Evolutionary conservation across 2,113 vertebrate genomes (phyloP).

Genomic region (Leptodactylus fuscus): DNA sequence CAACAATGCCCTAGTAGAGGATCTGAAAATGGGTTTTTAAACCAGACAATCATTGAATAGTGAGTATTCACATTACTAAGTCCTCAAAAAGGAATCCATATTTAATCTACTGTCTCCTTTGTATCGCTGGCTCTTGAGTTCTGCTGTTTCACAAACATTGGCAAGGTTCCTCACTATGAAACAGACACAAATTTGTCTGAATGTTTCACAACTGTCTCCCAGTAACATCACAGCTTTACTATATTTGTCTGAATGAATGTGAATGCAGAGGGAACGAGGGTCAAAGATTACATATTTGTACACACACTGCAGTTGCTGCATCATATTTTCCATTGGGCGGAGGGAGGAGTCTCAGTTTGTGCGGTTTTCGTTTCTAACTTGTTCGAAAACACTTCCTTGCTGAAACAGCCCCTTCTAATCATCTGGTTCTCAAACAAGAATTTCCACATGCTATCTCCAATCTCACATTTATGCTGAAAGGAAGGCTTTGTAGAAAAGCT

Average conservation of each 20-base stretch:
- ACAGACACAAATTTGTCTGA: slow-evolving; percentile 1
- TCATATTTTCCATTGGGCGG: slow-evolving; percentile 48
- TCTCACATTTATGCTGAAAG: neutral
- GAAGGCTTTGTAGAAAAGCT: neutral
- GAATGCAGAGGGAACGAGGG: slow-evolving; percentile 19
- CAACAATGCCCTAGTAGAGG: no score
- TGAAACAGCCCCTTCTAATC: slow-evolving; percentile 26
- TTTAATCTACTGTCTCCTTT: no score
- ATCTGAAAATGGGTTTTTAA: no score
- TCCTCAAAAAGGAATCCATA: no score
- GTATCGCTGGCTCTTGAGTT: no score
- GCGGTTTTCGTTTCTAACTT: slow-evolving; percentile 15
- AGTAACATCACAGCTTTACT: slow-evolving; percentile 15
- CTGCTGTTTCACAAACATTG: neutral
- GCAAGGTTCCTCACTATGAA: neutral
- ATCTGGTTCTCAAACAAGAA: slow-evolving; percentile 26
- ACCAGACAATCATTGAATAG: no score
- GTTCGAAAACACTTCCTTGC: slow-evolving; percentile 32
- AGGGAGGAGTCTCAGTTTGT: slow-evolving; percentile 20
- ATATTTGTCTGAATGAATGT: slow-evolving; percentile 38
- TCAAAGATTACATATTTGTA: slow-evolving; percentile 36
- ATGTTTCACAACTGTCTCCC: slow-evolving; percentile 16
- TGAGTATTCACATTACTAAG: no score
- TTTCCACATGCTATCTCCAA: slow-evolving; percentile 24
- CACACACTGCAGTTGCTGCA: slow-evolving; percentile 32